Conservation (phyloP, 2,888 invertebrate genomes). For the Aspidiotus rigidus region DNA sequence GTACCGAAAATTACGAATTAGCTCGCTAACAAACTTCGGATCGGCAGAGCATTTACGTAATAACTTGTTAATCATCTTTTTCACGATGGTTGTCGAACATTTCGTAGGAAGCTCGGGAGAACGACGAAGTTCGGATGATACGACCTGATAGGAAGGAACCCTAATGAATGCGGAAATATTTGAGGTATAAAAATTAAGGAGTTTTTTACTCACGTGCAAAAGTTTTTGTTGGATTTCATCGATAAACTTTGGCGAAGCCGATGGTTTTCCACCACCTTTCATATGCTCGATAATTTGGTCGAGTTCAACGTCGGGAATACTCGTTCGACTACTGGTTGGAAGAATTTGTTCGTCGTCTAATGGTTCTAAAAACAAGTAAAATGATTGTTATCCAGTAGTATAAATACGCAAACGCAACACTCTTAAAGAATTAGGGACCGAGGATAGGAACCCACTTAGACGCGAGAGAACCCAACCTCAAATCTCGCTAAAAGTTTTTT, state of each 20-base stretch:
- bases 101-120: constrained; percentile 1
- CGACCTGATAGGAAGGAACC: constrained; percentile 5
- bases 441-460: no score
- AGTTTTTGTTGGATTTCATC: constrained; percentile 20
- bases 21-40: constrained; percentile 18
- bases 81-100: constrained; percentile 6
- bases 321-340: neutral
- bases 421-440: no score
- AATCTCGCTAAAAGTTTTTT: no score
- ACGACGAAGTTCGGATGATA: constrained; percentile 17
- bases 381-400: neutral
- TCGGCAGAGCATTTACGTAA: constrained; percentile 11
- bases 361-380: constrained; percentile 6
- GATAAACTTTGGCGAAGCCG: neutral
- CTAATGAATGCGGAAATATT: neutral
- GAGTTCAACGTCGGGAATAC: constrained; percentile 15
- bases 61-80: constrained; percentile 13
- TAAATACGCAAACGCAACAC: no score
- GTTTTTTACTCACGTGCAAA: constrained; percentile 5
- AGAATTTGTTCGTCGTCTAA: neutral
- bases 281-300: constrained; percentile 21
- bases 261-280: neutral
- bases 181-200: neutral
- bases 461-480: no score
- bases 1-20: constrained; percentile 21